A percentile compares a stretch with the other conserved stretches of the same genome.
Conservation (phyloP, 2,888 invertebrate genomes). For the Antheraea assamensis region DNA sequence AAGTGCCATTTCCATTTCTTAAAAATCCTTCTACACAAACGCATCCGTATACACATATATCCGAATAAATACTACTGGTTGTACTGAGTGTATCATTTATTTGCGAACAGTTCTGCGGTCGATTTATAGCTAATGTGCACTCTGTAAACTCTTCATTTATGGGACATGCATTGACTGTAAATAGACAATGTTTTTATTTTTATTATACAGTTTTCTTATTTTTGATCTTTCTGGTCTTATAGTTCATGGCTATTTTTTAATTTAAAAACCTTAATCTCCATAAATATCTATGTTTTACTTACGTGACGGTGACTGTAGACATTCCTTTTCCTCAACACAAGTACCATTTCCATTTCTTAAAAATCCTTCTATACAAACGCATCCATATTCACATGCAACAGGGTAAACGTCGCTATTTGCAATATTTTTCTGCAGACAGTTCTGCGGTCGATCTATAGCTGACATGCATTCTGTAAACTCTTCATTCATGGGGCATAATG, state of each 20-base stretch:
- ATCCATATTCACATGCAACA: neutral
- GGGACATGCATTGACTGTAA: slow-evolving; percentile 16
- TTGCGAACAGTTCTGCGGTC: slow-evolving; percentile 27
- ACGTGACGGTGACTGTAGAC: neutral
- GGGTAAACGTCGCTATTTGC: neutral
- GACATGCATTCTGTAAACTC: slow-evolving; percentile 25
- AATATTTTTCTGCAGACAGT: slow-evolving; percentile 26
- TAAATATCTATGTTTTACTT: too few species aligned
- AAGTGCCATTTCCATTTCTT: too few species aligned
- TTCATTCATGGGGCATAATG: slow-evolving; percentile 20
- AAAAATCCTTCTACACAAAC: neutral
- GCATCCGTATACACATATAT: neutral
- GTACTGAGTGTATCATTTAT: neutral
- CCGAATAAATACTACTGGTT: neutral
- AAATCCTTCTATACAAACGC: neutral
- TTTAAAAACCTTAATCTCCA: too few species aligned
- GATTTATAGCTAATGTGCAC: slow-evolving; percentile 27
- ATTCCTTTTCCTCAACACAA: neutral
- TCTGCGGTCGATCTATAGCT: slow-evolving; percentile 22
- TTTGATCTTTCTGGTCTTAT: too few species aligned
- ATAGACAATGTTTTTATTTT: neutral
- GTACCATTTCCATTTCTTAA: neutral
- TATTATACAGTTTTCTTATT: too few species aligned
- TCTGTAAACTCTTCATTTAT: slow-evolving; percentile 21
- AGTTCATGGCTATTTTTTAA: too few species aligned